Evolutionary conservation across 2,888 invertebrate genomes (phyloP).

Genomic region (Plebejus anna): DNA sequence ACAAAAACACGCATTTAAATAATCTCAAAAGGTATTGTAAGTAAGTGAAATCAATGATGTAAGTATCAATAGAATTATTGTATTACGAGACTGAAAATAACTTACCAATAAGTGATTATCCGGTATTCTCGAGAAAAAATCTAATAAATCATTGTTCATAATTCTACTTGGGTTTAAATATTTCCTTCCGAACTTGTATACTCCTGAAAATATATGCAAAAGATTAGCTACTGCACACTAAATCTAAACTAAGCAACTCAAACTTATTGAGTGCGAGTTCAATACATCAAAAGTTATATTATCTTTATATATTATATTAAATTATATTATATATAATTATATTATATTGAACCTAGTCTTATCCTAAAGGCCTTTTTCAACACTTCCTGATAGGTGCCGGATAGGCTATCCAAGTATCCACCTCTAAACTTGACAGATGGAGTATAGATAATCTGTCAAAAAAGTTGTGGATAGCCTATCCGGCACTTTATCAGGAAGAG

Average conservation of each 20-base stretch:
- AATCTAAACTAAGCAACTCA: neutral
- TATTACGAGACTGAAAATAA: conserved; percentile 30
- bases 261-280: no score
- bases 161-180: conserved; percentile 58
- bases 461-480: no score
- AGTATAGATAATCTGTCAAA: no score
- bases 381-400: no score
- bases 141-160: conserved; percentile 64
- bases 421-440: no score
- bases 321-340: no score
- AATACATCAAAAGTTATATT: no score
- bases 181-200: conserved; percentile 65
- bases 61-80: conserved; percentile 15
- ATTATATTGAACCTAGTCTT: no score
- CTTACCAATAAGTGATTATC: conserved; percentile 65
- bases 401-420: no score
- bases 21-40: conserved; percentile 15
- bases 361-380: no score
- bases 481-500: no score
- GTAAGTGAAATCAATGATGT: neutral
- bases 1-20: conserved; percentile 13
- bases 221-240: neutral
- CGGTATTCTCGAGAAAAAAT: conserved; percentile 66
- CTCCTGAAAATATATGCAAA: conserved; percentile 47
- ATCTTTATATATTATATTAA: no score